A percentile compares a stretch with the other conserved stretches of the same genome.
Conservation (phyloP, 2,797 vertebrate genomes). For the Pteropus rufus region DNA sequence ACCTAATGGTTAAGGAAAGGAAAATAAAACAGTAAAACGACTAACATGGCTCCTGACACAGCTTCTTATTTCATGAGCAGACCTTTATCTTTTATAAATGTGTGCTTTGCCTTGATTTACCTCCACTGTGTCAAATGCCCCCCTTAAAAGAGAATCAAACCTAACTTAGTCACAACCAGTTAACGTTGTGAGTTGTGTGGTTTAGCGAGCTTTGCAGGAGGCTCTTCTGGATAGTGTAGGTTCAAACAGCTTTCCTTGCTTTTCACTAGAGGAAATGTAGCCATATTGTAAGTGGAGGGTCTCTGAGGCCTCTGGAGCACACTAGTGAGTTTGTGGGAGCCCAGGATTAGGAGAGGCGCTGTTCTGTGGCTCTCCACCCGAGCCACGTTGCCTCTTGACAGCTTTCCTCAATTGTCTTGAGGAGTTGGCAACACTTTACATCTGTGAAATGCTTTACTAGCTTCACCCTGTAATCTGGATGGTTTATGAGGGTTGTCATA, state of each 20-base stretch:
- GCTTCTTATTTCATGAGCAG: slow-evolving; percentile 12
- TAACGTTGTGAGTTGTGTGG: background rate
- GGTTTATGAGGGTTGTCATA: slow-evolving; percentile 63
- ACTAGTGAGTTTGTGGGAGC: background rate
- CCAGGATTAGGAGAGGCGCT: background rate
- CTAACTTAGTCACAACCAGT: background rate
- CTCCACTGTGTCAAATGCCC: background rate
- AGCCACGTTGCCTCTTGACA: slow-evolving; percentile 34
- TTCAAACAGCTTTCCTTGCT: background rate
- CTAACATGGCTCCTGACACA: background rate
- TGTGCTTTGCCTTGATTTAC: slow-evolving; percentile 43
- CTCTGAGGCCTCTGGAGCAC: background rate
- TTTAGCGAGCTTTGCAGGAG: slow-evolving; percentile 40
- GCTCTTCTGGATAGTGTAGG: background rate
- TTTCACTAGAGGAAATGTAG: background rate
- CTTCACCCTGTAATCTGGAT: slow-evolving; percentile 67
- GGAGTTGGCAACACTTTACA: slow-evolving; percentile 27
- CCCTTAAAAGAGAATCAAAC: background rate
- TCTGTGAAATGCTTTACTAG: slow-evolving; percentile 63
- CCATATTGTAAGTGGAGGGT: background rate
- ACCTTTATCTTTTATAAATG: background rate
- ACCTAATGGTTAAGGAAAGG: slow-evolving; percentile 58
- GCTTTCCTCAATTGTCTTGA: slow-evolving; percentile 28
- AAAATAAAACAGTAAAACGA: background rate
- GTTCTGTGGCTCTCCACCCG: background rate